Evolutionary conservation across 1,140 invertebrate genomes (phyloP).

Genomic region (Drosophila micromelanica): DNA sequence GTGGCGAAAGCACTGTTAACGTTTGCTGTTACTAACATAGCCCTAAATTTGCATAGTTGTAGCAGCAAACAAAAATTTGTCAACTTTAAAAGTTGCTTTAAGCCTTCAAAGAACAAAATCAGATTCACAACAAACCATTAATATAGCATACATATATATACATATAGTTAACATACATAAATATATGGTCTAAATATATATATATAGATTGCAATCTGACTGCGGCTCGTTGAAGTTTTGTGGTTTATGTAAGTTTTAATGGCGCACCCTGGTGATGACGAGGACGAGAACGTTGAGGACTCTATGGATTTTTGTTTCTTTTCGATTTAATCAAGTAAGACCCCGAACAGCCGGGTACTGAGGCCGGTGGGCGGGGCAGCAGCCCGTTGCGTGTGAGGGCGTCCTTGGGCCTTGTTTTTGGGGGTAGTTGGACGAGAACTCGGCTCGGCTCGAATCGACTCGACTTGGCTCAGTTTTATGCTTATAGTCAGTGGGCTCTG

Average conservation of each 20-base stretch:
- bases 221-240: slow-evolving; percentile 47
- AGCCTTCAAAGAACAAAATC: no score
- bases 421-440: neutral
- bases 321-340: slow-evolving; percentile 66
- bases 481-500: neutral
- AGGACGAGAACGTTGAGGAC: slow-evolving; percentile 4
- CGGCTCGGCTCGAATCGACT: no score
- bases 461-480: neutral
- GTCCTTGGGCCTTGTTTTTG: slow-evolving; percentile 5
- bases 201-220: slow-evolving; percentile 56
- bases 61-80: no score
- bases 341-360: neutral
- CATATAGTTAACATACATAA: slow-evolving; percentile 1
- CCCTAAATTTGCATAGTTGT: neutral
- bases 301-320: slow-evolving; percentile 49
- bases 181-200: slow-evolving; percentile 7
- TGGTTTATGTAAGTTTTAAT: slow-evolving; percentile 63
- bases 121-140: slow-evolving; percentile 1
- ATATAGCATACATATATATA: neutral
- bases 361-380: neutral
- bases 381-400: slow-evolving; percentile 35
- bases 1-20: no score
- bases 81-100: neutral
- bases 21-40: no score
- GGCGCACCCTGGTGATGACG: slow-evolving; percentile 18